A percentile compares a stretch with the other conserved stretches of the same genome.
phyloP scores from a whole-genome alignment of 2,113 vertebrate species.

The Pionites leucogaster region DNA sequence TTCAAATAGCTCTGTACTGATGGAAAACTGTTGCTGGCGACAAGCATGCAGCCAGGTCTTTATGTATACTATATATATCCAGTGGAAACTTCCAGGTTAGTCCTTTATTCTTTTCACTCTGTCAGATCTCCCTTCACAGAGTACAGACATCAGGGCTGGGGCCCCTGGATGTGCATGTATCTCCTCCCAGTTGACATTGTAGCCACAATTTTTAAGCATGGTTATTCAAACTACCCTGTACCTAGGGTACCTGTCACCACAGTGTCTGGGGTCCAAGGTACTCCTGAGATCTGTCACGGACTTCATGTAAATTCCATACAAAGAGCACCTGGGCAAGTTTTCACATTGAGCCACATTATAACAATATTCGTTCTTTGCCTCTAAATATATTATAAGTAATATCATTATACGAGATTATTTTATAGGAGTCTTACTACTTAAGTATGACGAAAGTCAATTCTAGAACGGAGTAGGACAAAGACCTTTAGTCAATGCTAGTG shows the following conservation, averaged over 20 bases:
- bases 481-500: no score
- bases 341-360: no score
- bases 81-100: neutral
- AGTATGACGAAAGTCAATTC: no score
- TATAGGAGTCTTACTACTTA: no score
- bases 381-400: no score
- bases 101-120: neutral
- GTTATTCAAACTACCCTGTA: neutral
- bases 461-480: no score
- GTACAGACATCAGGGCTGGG: neutral
- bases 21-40: neutral
- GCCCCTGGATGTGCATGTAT: neutral
- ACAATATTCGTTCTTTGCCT: no score
- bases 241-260: neutral
- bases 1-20: neutral
- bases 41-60: neutral
- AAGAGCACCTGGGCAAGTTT: no score
- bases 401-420: no score
- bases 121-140: neutral
- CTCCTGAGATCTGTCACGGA: neutral
- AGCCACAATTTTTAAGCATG: accelerated
- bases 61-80: neutral
- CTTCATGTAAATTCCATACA: neutral
- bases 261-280: neutral
- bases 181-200: accelerated